Base-by-base conservation (phyloP, 2,797 vertebrate species). In the Acanthurus tractus region DNA sequence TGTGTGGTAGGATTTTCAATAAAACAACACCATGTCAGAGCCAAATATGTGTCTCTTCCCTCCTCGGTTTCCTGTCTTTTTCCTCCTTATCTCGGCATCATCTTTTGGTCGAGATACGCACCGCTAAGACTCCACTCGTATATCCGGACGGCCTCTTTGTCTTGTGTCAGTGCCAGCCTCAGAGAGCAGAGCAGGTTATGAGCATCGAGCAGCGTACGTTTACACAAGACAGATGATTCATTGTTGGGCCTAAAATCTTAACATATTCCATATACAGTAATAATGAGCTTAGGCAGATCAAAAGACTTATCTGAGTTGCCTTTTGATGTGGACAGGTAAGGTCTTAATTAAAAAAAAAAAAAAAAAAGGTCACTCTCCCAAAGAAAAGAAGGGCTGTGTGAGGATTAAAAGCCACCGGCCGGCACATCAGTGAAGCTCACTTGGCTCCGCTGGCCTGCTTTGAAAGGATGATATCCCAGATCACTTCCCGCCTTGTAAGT, bases 401-500 rank as follows among this genome's bases (percentile, higher is more conserved):
- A 66, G 89, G 92, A 92, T 93, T 90, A 90, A 86, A 90, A 87
- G 84, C 72, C 69, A 74, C 82, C 36, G 58, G 74, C 70, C 72
- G 77, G 85, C 87, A 89, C 88, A 88, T 93, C 92, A 91, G 83
- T 88, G 87, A 92, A 77, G 84, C 86, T 86, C 88, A 78, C 88
- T 93, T 92, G 87, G 90, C 90, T 93, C 88, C 25, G 59, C 79
- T 84, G 87, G 82, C 84, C 81, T 65, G 75, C 93, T 95, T 93
- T 95, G 93, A 94, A 94, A 94, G 87, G 56, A 79, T 92, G 91
- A 95, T 94, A 93, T 91, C 93, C 91, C 88, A 90, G 93, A 94
- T 94, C 92, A 78, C 88, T 91, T 92, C 88, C 92, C 82, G 52
- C 87, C 89, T 86, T 85, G 85, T 93, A 92, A 93, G 88, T 91